Conservation (phyloP, 2,888 invertebrate genomes). For the Lepidochitona cinerea region DNA sequence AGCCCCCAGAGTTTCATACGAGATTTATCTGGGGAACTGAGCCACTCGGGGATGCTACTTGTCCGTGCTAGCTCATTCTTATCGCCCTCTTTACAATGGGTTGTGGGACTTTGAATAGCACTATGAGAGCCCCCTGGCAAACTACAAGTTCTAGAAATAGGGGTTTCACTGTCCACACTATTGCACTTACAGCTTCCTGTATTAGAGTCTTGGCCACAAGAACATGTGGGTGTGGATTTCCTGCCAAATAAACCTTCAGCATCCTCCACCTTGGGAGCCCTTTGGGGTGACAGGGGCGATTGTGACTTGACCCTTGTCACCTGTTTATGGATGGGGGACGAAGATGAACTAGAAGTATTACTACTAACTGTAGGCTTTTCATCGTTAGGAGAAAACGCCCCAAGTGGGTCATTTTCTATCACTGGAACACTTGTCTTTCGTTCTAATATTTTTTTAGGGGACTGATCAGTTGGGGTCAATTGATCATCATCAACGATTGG, state of each 20-base stretch:
- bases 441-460: not conserved
- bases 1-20: not conserved
- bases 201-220: not conserved
- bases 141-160: not conserved
- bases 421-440: slow-evolving; percentile 81
- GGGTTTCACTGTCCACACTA: not conserved
- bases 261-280: not conserved
- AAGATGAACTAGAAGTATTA: not conserved
- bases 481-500: not conserved
- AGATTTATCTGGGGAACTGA: slow-evolving; percentile 26
- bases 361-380: not conserved
- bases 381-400: slow-evolving; percentile 76
- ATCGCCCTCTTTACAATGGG: slow-evolving; percentile 39
- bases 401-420: slow-evolving; percentile 92
- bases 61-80: slow-evolving; percentile 50
- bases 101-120: not conserved
- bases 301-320: not conserved
- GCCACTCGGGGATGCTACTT: slow-evolving; percentile 48
- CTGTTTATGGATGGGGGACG: not conserved
- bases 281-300: not conserved
- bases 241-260: not conserved
- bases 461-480: not conserved
- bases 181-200: not conserved
- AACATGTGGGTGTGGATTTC: not conserved
- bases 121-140: not conserved